A percentile compares a stretch with the other conserved stretches of the same genome.
Conservation (phyloP, 2,113 vertebrate genomes). For the Rhinoptilus africanus region DNA sequence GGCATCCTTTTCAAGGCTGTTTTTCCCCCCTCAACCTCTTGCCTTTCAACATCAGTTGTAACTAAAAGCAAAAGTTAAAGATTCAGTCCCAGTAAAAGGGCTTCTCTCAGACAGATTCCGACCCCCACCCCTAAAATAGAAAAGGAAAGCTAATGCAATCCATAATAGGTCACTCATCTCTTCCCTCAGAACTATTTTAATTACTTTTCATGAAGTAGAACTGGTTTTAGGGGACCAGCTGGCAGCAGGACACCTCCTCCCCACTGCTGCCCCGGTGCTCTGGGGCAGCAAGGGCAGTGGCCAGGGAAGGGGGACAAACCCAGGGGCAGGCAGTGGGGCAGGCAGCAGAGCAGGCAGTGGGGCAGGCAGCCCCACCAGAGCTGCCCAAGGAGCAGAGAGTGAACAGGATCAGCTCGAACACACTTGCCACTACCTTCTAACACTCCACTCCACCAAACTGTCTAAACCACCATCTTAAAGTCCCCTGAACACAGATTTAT, state of each 20-base stretch:
- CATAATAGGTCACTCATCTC: not conserved
- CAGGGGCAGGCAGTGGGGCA: not conserved
- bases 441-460: not conserved
- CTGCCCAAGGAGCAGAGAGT: not conserved
- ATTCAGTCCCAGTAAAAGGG: not conserved
- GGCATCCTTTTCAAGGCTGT: not conserved
- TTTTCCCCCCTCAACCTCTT: not conserved
- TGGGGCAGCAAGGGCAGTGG: accelerated
- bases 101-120: not conserved
- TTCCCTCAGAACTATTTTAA: not conserved
- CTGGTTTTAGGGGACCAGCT: not conserved
- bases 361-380: not conserved
- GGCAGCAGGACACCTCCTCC: not conserved
- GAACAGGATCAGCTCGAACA: not conserved
- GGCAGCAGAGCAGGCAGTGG: not conserved
- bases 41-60: not conserved
- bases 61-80: not conserved
- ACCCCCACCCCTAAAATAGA: not conserved
- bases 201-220: not conserved
- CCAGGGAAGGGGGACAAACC: not conserved
- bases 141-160: not conserved
- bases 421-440: not conserved
- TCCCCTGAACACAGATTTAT: not conserved
- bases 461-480: not conserved
- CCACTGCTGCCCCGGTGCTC: accelerated